Conservation (phyloP, 2,113 vertebrate genomes). For the Nymphicus hollandicus region DNA sequence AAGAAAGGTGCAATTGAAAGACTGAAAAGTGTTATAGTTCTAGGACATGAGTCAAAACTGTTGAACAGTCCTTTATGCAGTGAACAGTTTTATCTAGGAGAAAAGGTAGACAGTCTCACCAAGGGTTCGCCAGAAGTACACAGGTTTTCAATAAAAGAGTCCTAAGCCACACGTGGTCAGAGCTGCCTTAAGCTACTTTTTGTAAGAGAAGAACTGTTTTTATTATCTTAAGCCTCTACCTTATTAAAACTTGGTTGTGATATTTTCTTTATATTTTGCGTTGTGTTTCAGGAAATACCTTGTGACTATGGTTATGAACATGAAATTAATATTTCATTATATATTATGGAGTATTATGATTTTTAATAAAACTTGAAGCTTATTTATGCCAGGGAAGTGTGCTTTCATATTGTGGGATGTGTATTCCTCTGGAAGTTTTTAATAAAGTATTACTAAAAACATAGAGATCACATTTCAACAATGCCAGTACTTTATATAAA, state of each 20-base stretch:
- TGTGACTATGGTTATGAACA: background rate
- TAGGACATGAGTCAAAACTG: background rate
- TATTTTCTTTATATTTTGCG: constrained; percentile 37
- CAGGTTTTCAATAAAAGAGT: background rate
- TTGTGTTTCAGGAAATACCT: constrained; percentile 5
- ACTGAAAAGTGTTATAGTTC: background rate
- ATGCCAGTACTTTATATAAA: background rate
- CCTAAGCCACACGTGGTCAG: background rate
- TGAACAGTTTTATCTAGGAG: background rate
- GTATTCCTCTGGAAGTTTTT: background rate
- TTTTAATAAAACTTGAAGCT: constrained; percentile 48
- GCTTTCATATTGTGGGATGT: background rate
- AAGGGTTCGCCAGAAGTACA: background rate
- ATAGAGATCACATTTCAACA: background rate
- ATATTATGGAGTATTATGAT: background rate
- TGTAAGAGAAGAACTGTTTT: background rate
- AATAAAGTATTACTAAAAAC: constrained; percentile 8
- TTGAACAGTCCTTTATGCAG: background rate
- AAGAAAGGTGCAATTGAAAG: background rate
- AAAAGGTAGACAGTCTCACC: background rate
- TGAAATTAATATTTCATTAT: constrained; percentile 40
- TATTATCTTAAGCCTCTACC: background rate
- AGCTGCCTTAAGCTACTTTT: background rate
- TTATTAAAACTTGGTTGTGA: constrained; percentile 3
- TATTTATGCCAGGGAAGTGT: constrained; percentile 18